A percentile compares a stretch with the other conserved stretches of the same genome.
phyloP scores from a whole-genome alignment of 2,888 invertebrate species.

The Drosophila colorata region DNA sequence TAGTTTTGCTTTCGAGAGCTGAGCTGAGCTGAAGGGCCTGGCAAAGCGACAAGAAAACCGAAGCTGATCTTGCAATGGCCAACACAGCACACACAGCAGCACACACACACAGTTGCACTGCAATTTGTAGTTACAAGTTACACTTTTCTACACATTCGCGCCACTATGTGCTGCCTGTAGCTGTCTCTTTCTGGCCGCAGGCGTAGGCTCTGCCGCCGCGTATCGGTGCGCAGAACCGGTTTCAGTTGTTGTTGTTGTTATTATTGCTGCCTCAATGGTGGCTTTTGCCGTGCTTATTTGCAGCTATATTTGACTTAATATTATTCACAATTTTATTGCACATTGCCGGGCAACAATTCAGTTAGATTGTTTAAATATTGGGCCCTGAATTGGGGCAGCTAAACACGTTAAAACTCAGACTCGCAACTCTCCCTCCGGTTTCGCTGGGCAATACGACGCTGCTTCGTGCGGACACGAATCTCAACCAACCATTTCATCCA shows the following conservation, averaged over 20 bases:
- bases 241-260: constrained; percentile 47
- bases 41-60: constrained; percentile 38
- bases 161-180: constrained; percentile 44
- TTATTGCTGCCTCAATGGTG: constrained; percentile 50
- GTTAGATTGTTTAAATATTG: constrained; percentile 3
- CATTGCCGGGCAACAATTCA: constrained; percentile 20
- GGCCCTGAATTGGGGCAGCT: constrained; percentile 1
- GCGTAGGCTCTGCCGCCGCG: constrained; percentile 41
- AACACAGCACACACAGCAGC: constrained; percentile 27
- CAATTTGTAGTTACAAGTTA: constrained; percentile 76
- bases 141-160: constrained; percentile 69
- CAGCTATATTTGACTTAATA: constrained; percentile 32
- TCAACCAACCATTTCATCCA: constrained; percentile 83
- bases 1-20: constrained; percentile 53
- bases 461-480: constrained; percentile 77
- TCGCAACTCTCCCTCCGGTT: constrained; percentile 56
- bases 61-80: constrained; percentile 67
- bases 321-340: constrained; percentile 39
- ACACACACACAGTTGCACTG: constrained; percentile 49
- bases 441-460: constrained; percentile 50
- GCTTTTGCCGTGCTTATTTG: constrained; percentile 43
- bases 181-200: constrained; percentile 73
- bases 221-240: constrained; percentile 72
- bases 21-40: constrained; percentile 40
- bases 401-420: constrained; percentile 25